Percentiles rank a stretch among this genome's conserved stretches.
These are phyloP conservation scores for Nematopogon swammerdamellus DNA, from an alignment of 2,888 invertebrate genomes.

Conservation along the genomic window DNA sequence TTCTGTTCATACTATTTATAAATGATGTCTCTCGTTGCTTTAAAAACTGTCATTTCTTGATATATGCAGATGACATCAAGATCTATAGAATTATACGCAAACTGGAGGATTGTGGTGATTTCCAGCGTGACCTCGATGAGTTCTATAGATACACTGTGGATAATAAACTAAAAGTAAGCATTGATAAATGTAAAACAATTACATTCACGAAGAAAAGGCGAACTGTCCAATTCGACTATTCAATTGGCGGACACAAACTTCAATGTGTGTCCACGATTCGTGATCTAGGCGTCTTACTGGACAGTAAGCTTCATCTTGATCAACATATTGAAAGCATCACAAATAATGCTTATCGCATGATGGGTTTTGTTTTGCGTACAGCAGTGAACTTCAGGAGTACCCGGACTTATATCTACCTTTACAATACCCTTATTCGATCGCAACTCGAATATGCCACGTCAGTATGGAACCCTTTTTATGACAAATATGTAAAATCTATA, in stretches of 20 bases:
- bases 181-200: neutral
- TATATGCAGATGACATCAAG: neutral
- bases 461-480: no score
- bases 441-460: no score
- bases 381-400: neutral
- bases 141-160: neutral
- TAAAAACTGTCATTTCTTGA: neutral
- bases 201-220: neutral
- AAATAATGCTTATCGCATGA: neutral
- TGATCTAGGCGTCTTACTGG: neutral
- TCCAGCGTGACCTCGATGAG: neutral
- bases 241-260: neutral
- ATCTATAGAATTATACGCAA: neutral
- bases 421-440: no score
- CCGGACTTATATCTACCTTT: no score
- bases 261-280: neutral
- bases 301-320: neutral
- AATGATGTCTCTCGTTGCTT: slow-evolving; percentile 10
- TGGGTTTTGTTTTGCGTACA: neutral
- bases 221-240: neutral
- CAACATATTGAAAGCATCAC: neutral
- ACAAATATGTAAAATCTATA: no score
- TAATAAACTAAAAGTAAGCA: neutral
- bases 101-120: neutral
- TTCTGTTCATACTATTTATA: slow-evolving; percentile 11